Evolutionary conservation across 2,113 vertebrate genomes (phyloP).

Genomic region (Danionella cerebrum): DNA sequence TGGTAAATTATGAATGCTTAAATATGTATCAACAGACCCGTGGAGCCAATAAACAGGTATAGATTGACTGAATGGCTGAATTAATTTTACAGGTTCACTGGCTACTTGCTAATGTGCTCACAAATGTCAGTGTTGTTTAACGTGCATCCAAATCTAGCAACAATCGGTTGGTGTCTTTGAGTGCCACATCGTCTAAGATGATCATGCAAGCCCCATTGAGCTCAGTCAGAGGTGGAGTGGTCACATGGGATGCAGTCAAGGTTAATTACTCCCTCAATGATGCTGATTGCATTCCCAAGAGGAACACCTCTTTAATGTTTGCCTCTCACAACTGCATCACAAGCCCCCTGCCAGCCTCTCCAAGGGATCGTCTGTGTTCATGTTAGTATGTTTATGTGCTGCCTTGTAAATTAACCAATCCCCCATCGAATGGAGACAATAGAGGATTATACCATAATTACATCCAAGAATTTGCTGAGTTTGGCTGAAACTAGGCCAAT

Average conservation of each 20-base stretch:
- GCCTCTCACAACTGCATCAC: slow-evolving; percentile 54
- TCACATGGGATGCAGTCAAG: slow-evolving; percentile 37
- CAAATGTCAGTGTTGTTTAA: too few species aligned
- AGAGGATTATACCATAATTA: slow-evolving; percentile 40
- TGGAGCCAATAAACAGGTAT: too few species aligned
- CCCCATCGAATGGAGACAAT: slow-evolving; percentile 38
- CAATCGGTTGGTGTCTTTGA: slow-evolving; percentile 46
- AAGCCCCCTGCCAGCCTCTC: slow-evolving; percentile 45
- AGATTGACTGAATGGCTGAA: too few species aligned
- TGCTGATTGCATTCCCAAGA: slow-evolving; percentile 51
- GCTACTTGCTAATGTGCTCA: too few species aligned
- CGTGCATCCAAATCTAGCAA: too few species aligned
- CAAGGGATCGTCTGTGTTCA: slow-evolving; percentile 45
- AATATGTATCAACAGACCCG: too few species aligned
- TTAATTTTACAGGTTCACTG: too few species aligned
- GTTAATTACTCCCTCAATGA: slow-evolving; percentile 51
- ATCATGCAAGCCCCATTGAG: slow-evolving; percentile 47
- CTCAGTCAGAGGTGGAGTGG: slow-evolving; percentile 49
- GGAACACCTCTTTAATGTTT: slow-evolving; percentile 54
- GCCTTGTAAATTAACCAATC: slow-evolving; percentile 36
- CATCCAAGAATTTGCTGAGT: slow-evolving; percentile 35
- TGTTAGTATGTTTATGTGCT: slow-evolving; percentile 25
- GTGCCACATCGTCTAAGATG: slow-evolving; percentile 46
- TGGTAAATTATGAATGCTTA: too few species aligned
- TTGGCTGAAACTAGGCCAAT: slow-evolving; percentile 41